phyloP scores from a whole-genome alignment of 2,113 vertebrate genomes.

The Setophaga kirtlandii region DNA sequence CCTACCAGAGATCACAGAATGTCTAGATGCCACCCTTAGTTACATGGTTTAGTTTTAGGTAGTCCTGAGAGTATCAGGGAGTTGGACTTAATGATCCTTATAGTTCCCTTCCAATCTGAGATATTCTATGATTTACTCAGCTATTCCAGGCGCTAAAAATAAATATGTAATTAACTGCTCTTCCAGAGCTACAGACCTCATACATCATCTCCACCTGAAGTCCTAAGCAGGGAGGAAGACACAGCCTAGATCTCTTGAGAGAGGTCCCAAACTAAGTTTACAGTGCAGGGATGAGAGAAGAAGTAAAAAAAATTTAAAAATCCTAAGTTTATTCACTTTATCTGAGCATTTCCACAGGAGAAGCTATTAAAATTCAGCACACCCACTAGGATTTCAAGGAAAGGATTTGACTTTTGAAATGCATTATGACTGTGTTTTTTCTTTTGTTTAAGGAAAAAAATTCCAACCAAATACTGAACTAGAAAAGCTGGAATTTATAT shows the following conservation, averaged over 20 bases:
- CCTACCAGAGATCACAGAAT: not conserved
- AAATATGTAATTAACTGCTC: not conserved
- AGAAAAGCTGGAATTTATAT: not conserved
- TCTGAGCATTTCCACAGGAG: not conserved
- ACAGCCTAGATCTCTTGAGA: not conserved
- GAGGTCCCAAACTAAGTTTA: not conserved
- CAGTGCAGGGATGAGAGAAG: rapidly evolving
- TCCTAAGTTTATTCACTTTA: not conserved
- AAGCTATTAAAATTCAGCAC: not conserved
- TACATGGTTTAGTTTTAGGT: not conserved
- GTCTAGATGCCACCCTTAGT: not conserved
- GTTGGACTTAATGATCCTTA: not conserved
- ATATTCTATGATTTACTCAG: not conserved
- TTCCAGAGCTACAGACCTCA: not conserved
- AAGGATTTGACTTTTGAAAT: not conserved
- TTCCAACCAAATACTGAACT: not conserved
- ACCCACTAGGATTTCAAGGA: not conserved
- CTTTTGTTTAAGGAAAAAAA: not conserved
- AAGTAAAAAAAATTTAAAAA: not conserved
- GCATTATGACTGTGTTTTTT: not conserved
- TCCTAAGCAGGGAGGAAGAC: not conserved
- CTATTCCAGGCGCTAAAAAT: not conserved
- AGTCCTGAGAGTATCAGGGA: not conserved
- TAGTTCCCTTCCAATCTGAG: not conserved
- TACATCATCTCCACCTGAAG: not conserved